Conservation (phyloP, 2,888 invertebrate species). For the Netelia melanura region DNA sequence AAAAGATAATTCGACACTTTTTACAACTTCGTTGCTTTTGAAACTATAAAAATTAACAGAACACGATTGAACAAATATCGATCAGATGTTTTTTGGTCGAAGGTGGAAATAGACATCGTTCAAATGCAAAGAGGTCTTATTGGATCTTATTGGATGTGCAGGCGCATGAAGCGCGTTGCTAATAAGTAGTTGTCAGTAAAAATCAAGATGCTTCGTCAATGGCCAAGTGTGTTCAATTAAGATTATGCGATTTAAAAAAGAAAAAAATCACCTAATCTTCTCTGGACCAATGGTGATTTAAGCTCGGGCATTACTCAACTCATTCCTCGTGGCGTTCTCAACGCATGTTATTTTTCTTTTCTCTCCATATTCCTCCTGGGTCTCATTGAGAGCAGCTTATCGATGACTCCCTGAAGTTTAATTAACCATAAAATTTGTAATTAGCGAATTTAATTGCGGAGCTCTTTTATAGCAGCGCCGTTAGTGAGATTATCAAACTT, state of each 20-base stretch:
- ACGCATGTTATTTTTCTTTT: background rate
- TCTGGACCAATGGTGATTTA: conserved; percentile 19
- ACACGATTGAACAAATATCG: background rate
- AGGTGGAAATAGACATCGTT: background rate
- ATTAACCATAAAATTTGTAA: conserved; percentile 31
- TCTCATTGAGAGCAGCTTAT: conserved; percentile 17
- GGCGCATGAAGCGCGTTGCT: too few species aligned
- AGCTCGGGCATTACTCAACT: conserved; percentile 17
- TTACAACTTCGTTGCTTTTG: background rate
- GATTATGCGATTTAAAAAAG: conserved; percentile 4
- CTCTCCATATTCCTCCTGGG: background rate
- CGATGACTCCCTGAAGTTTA: background rate
- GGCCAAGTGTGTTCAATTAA: background rate
- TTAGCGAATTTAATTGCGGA: conserved; percentile 22
- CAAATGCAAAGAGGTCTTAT: background rate
- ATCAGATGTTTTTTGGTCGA: background rate
- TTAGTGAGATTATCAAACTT: background rate
- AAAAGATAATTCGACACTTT: background rate
- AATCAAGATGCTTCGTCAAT: conserved; percentile 4
- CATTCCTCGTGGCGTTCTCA: background rate
- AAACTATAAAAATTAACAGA: background rate
- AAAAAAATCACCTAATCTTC: conserved; percentile 35
- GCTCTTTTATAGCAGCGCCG: background rate
- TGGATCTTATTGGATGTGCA: background rate
- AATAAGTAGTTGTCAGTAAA: background rate